Conservation (phyloP, 1,140 invertebrate species). For the honey bee (Apis mellifera) region Amel_HAv3.1 CM009942.2:800501-801000, state of each 20-base stretch:
- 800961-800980: too few relatives aligned
- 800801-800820: neutral
- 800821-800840: conserved; percentile 31
- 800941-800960: too few relatives aligned
- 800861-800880: conserved; percentile 52
- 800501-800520: too few relatives aligned
- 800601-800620: too few relatives aligned
- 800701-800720: conserved; percentile 26
- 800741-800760: conserved; percentile 42
- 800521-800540: too few relatives aligned
- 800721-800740: conserved; percentile 52
- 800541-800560: too few relatives aligned
- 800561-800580: too few relatives aligned
- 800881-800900: conserved; percentile 48
- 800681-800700: conserved; percentile 35
- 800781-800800: conserved; percentile 25
- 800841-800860: conserved; percentile 51
- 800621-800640: too few relatives aligned
- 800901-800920: conserved; percentile 53
- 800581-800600: too few relatives aligned
- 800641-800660: neutral
- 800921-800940: neutral
- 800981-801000: too few relatives aligned
- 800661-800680: neutral
- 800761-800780: conserved; percentile 38